phyloP scores from a whole-genome alignment of 2,797 vertebrate genomes.

The Peromyscus nudipes region DNA sequence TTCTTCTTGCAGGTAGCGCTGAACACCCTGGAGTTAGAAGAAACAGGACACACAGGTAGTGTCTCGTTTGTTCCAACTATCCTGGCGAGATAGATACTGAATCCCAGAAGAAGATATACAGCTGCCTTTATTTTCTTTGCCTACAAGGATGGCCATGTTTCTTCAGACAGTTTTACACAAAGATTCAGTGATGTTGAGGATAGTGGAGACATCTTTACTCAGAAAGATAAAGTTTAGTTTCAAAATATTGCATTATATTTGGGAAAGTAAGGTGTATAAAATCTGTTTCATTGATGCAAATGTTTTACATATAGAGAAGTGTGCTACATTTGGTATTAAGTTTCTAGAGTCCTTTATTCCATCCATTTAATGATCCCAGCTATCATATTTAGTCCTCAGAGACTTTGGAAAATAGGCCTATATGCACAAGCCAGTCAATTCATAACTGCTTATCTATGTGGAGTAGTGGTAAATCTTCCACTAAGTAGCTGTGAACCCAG shows the following conservation, averaged over 20 bases:
- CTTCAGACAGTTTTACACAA: neutral
- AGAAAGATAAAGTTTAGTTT: neutral
- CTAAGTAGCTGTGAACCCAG: neutral
- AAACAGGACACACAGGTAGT: neutral
- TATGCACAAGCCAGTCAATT: neutral
- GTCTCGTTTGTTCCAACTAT: neutral
- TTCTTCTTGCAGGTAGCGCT: neutral
- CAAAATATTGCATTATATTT: neutral
- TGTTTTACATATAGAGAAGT: neutral
- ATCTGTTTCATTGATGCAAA: constrained; percentile 11
- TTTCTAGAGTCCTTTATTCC: neutral
- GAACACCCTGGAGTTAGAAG: neutral
- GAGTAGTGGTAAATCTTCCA: neutral
- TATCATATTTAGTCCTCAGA: neutral
- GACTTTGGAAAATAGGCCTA: neutral
- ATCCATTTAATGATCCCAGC: neutral
- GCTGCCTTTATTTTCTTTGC: neutral
- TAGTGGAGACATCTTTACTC: neutral
- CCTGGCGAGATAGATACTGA: neutral
- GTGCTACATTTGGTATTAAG: neutral
- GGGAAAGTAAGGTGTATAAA: neutral
- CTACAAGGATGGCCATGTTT: neutral
- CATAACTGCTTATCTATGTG: neutral
- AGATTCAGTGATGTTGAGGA: neutral
- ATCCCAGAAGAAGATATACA: neutral